Conservation (phyloP, 2,888 invertebrate species). For the Craniophora ligustri region DNA sequence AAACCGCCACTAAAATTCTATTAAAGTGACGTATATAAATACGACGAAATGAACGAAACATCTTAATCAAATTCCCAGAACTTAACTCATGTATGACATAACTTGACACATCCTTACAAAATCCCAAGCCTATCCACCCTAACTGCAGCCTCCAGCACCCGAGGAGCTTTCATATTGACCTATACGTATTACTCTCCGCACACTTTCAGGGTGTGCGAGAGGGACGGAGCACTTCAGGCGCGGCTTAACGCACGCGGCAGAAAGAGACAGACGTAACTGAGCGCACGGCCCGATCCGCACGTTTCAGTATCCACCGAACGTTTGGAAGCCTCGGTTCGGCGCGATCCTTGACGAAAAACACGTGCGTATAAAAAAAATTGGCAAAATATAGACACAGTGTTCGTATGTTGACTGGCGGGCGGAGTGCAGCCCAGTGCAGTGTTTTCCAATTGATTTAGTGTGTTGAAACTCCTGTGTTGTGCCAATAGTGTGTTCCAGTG, state of each 20-base stretch:
- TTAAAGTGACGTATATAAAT: neutral
- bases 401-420: conserved; percentile 43
- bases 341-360: conserved; percentile 56
- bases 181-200: conserved; percentile 86
- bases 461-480: conserved; percentile 46
- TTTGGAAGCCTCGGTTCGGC: conserved; percentile 72
- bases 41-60: conserved; percentile 4
- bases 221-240: conserved; percentile 62
- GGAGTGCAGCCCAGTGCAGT: conserved; percentile 52
- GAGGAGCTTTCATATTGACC: conserved; percentile 88
- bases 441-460: conserved; percentile 53
- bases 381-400: conserved; percentile 58
- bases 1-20: neutral
- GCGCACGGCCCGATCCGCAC: conserved; percentile 75
- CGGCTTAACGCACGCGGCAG: conserved; percentile 53
- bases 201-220: conserved; percentile 79
- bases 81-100: conserved; percentile 43
- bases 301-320: conserved; percentile 81
- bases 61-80: conserved; percentile 23
- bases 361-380: conserved; percentile 62
- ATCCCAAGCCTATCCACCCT: conserved; percentile 69
- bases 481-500: conserved; percentile 48
- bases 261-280: conserved; percentile 68
- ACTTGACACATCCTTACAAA: conserved; percentile 52
- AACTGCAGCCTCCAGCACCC: conserved; percentile 87